A percentile compares a stretch with the other conserved stretches of the same genome.
phyloP scores from a whole-genome alignment of 1,140 invertebrate species.

The Cydia pomonella region DNA sequence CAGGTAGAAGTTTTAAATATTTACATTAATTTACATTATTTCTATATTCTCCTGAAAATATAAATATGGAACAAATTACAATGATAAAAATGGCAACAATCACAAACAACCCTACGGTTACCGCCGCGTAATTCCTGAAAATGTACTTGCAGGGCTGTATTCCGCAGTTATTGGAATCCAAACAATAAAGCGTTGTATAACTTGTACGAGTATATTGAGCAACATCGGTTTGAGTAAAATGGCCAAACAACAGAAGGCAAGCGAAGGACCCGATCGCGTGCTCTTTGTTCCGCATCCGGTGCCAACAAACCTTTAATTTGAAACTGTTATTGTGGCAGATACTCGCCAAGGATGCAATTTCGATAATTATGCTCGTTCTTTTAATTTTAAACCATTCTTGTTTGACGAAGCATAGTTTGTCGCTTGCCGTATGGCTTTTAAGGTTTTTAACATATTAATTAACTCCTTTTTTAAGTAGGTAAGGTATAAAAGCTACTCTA shows the following conservation, averaged over 20 bases:
- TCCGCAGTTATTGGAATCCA: not conserved
- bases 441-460: not conserved
- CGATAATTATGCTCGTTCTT: conserved; percentile 9
- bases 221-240: not conserved
- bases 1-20: no score
- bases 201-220: not conserved
- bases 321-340: conserved; percentile 21
- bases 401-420: conserved; percentile 7
- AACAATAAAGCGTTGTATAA: not conserved
- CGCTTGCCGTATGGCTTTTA: conserved; percentile 68
- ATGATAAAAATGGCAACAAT: no score
- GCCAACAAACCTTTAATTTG: conserved; percentile 5
- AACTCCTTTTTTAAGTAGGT: no score
- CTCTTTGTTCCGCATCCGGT: conserved; percentile 20
- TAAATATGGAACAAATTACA: no score
- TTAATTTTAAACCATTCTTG: conserved; percentile 2
- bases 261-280: conserved; percentile 9
- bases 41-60: no score
- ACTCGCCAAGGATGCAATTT: conserved; percentile 8
- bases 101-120: no score
- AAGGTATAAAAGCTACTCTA: no score
- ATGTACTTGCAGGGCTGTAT: not conserved
- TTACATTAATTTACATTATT: no score
- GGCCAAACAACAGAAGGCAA: conserved; percentile 18
- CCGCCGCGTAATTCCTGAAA: not conserved